Base-by-base conservation (phyloP, 1,140 invertebrate genomes). In the Pseudomyrmex pallidus region DNA sequence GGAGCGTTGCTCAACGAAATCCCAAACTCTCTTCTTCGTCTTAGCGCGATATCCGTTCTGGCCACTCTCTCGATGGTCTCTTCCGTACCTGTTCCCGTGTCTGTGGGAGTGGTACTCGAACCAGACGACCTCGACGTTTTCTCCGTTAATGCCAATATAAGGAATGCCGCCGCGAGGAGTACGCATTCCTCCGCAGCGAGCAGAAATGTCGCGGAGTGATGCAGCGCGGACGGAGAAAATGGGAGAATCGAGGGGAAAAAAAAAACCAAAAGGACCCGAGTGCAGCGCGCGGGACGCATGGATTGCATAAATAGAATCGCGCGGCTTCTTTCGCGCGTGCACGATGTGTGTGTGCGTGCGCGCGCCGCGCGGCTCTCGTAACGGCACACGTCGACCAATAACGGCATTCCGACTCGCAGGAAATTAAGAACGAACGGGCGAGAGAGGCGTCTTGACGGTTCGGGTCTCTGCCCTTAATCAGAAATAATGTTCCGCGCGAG, bases 101-200 rank as follows among this genome's bases (percentile, higher is more conserved):
- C 74, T 17, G 76, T 83, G 83, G 87, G 74, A 85, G 87, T 87
- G 87, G 85, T 82, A 89, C 87, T 74, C 84, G 82, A 89, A 90
- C 89, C 87, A 89, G 90, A 63, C 86, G 90, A 76, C 90, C 90
- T 91, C 89, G 80, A 77, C 76, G 77, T 80, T 80, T 72, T 20
- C 76, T 61, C 72, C 62, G 57, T 70, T 82, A 90, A 88, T 87
- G 82, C 77, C 85, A 74, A 90, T 76, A 35, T 35, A 73, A 87
- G 78, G 84, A 90, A 87, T 90, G 85, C 72, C 84, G 83, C 50
- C 74, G 67, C 57, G 68, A 35, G 7, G 5, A 35, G 35, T 70
- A 78, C 77, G 83, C 87, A 90, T 88, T 88, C 86, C 74, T 73
- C 73, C 76, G 35, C 35, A 35, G 35, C 35, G 85, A 87, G 82